Evolutionary conservation across 2,113 vertebrate genomes (phyloP), one percentile per base, ranked within the genome.

Genomic region (Prunella himalayana): DNA sequence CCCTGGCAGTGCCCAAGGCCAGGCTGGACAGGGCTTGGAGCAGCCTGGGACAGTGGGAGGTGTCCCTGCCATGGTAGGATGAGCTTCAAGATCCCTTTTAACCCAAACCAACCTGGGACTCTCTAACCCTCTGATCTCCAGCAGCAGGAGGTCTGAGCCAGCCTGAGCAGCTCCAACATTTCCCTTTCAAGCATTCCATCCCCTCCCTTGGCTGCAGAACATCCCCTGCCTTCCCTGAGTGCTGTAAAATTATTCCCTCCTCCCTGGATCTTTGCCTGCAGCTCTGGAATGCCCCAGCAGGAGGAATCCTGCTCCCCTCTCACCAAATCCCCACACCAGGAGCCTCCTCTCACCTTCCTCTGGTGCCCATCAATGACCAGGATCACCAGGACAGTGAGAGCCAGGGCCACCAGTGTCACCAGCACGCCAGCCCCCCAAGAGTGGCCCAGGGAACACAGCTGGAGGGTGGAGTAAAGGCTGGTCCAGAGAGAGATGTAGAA

Each of bases 401-500:
- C 91, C 6, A 97, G 49, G 0, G 98, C 97, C 1, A 89, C 95
- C 77, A 98, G 56, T 6, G 98, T 98, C 47, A 98, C 98, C 10
- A 98, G 95, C 57, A 98, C 79, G 0, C 96, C 83, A 2, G 92
- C 87, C 15, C 89, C 96, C 98, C 98, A 98, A 88, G 83, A 96
- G 22, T 22, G 93, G 7, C 97, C 95, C 1, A 97, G 78, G 64
- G 97, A 92, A 8, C 95, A 97, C 73, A 98, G 90, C 88, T 97
- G 97, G 72, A 98, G 90, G 6, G 97, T 98, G 54, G 97, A 98
- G 93, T 98, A 98, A 78, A 98, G 96, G 71, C 98, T 98, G 90
- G 97, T 91, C 98, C 98, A 98, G 44, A 98, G 94, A 56, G 91
- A 96, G 69, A 98, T 5, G 15, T 98, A 98, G 69, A 98, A 95